Evolutionary conservation across 2,888 invertebrate species (phyloP).

Genomic region (Apamea anceps): DNA sequence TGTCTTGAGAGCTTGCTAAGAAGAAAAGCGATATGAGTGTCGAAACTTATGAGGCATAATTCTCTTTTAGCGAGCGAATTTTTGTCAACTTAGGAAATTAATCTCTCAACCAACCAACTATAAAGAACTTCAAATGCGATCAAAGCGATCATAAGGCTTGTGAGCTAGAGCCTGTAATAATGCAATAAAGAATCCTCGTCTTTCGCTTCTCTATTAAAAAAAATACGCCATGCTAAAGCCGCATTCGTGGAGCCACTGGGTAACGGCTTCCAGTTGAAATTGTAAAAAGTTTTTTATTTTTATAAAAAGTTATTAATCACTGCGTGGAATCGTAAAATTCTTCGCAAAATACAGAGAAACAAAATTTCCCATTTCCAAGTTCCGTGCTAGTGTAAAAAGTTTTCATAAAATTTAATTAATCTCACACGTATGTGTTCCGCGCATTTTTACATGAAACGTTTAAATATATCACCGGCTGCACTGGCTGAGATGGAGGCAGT

Average conservation of each 20-base stretch:
- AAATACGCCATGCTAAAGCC: slow-evolving; percentile 44
- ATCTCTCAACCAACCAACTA: slow-evolving; percentile 53
- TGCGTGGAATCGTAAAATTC: slow-evolving; percentile 69
- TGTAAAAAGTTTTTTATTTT: slow-evolving; percentile 57
- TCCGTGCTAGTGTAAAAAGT: slow-evolving; percentile 70
- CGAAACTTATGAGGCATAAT: slow-evolving; percentile 71
- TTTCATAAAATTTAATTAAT: slow-evolving; percentile 75
- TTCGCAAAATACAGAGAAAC: slow-evolving; percentile 65
- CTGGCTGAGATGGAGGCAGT: slow-evolving; percentile 41
- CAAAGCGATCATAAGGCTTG: slow-evolving; percentile 49
- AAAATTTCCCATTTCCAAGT: slow-evolving; percentile 68
- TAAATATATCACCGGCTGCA: slow-evolving; percentile 61
- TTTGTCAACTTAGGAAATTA: slow-evolving; percentile 61
- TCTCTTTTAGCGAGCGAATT: slow-evolving; percentile 61
- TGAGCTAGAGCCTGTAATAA: slow-evolving; percentile 44
- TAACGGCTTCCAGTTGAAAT: slow-evolving; percentile 42
- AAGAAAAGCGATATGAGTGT: slow-evolving; percentile 76
- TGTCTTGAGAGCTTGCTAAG: slow-evolving; percentile 73
- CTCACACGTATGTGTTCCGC: slow-evolving; percentile 67
- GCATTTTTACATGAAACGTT: slow-evolving; percentile 66
- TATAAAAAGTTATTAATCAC: slow-evolving; percentile 65
- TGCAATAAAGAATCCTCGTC: slow-evolving; percentile 49
- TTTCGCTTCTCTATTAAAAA: slow-evolving; percentile 59
- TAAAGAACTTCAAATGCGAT: slow-evolving; percentile 56
- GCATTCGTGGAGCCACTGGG: slow-evolving; percentile 36